A percentile compares a stretch with the other conserved stretches of the same genome.
Conservation (phyloP, 2,888 invertebrate genomes). For the Mayetiola destructor region DNA sequence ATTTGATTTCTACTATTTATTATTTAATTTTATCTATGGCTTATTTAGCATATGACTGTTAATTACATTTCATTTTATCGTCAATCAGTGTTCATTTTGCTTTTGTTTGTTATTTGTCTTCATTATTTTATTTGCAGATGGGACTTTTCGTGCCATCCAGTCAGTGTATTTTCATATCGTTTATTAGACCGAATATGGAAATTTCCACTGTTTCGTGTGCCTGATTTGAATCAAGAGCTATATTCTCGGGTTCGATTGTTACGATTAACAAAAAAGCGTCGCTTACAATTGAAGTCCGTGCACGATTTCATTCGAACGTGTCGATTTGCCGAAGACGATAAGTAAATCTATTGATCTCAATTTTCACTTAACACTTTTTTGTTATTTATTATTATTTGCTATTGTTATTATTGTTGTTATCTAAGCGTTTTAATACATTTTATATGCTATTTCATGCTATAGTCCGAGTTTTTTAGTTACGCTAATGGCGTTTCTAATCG, state of each 20-base stretch:
- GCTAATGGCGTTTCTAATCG: no score
- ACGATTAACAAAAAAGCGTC: constrained; percentile 43
- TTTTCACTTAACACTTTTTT: neutral
- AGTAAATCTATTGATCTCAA: constrained; percentile 33
- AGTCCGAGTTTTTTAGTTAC: neutral
- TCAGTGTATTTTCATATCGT: constrained; percentile 65
- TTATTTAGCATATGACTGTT: neutral
- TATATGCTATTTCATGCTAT: no score
- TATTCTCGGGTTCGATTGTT: constrained; percentile 48
- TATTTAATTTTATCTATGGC: neutral
- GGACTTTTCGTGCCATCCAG: constrained; percentile 51
- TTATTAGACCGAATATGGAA: constrained; percentile 59
- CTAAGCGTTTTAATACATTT: no score
- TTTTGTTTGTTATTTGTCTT: no score
- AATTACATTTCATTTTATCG: neutral
- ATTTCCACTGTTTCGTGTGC: constrained; percentile 64
- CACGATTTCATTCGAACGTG: constrained; percentile 57
- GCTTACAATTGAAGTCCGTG: constrained; percentile 52
- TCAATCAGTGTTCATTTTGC: neutral
- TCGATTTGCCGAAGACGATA: constrained; percentile 44
- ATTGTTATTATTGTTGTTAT: neutral
- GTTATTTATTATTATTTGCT: no score
- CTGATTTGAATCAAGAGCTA: constrained; percentile 52
- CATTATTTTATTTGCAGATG: constrained; percentile 24
- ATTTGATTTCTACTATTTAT: neutral